Percentiles rank a stretch among this genome's conserved stretches.
These are phyloP conservation scores for Rhabdornis inornatus DNA, from an alignment of 2,113 vertebrate genomes.

Conservation along the genomic window DNA sequence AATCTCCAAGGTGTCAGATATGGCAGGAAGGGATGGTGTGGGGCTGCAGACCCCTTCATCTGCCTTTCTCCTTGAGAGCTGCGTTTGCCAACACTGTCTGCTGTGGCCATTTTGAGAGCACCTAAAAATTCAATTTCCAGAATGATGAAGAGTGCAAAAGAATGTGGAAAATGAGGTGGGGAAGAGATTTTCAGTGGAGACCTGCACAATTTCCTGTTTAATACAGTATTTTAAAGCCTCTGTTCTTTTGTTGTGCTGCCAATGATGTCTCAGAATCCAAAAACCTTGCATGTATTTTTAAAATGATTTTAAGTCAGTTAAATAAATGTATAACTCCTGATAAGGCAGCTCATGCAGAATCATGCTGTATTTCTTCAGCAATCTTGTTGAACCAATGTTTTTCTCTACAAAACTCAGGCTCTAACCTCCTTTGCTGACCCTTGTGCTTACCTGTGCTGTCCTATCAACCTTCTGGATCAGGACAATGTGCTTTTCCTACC, in stretches of 20 bases:
- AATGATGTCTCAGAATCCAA: not conserved
- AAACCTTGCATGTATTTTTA: not conserved
- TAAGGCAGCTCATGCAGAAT: not conserved
- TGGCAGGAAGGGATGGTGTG: not conserved
- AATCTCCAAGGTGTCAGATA: not conserved
- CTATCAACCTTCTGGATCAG: not conserved
- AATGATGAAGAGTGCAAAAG: not conserved
- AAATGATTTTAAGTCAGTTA: not conserved
- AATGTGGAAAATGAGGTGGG: not conserved
- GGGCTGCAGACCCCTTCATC: not conserved
- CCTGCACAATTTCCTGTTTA: not conserved
- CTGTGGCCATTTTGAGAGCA: not conserved
- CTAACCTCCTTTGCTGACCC: not conserved
- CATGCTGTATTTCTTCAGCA: not conserved
- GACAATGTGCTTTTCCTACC: not conserved
- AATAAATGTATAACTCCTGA: not conserved
- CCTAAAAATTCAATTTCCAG: not conserved
- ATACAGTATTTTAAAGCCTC: not conserved
- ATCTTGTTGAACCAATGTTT: not conserved
- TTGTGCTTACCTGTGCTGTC: not conserved
- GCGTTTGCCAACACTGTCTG: not conserved
- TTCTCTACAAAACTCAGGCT: not conserved
- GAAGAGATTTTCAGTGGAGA: not conserved
- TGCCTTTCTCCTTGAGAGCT: not conserved
- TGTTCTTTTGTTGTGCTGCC: not conserved